phyloP scores from a whole-genome alignment of 1,140 invertebrate species.

The Oreohelix idahoensis region DNA sequence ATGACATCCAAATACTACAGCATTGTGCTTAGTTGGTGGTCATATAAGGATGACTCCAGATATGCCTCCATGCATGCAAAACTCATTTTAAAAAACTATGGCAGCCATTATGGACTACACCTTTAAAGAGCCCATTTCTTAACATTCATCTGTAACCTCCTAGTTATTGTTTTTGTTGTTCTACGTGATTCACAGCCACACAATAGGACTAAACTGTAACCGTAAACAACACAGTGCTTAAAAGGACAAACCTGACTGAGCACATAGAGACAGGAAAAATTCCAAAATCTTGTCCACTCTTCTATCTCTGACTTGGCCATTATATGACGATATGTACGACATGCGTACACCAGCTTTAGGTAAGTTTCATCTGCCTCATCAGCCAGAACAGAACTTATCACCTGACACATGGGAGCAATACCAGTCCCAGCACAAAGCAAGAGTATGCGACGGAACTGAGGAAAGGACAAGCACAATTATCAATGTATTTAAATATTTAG shows the following conservation, averaged over 20 bases:
- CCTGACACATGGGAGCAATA: constrained; percentile 79
- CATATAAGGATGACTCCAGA: too few species aligned
- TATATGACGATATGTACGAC: constrained; percentile 74
- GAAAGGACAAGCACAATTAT: background rate
- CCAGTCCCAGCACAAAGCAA: constrained; percentile 82
- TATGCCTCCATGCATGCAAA: too few species aligned
- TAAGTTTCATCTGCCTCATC: constrained; percentile 79
- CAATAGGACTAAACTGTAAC: too few species aligned
- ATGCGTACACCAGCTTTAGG: constrained; percentile 77
- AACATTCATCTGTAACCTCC: too few species aligned
- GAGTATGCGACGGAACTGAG: constrained; percentile 70
- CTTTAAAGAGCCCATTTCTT: too few species aligned
- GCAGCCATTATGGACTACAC: too few species aligned
- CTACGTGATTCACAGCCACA: too few species aligned
- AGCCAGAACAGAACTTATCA: constrained; percentile 77
- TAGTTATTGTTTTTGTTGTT: too few species aligned
- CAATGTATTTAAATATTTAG: too few species aligned
- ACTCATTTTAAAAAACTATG: too few species aligned
- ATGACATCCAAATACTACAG: too few species aligned
- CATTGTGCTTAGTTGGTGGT: too few species aligned
- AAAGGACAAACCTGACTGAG: constrained; percentile 70
- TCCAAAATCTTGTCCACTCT: constrained; percentile 78
- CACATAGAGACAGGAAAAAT: constrained; percentile 79
- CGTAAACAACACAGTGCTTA: background rate
- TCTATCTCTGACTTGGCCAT: constrained; percentile 77